phyloP scores from a whole-genome alignment of 2,888 invertebrate species.

The Neoaliturus tenellus region DNA sequence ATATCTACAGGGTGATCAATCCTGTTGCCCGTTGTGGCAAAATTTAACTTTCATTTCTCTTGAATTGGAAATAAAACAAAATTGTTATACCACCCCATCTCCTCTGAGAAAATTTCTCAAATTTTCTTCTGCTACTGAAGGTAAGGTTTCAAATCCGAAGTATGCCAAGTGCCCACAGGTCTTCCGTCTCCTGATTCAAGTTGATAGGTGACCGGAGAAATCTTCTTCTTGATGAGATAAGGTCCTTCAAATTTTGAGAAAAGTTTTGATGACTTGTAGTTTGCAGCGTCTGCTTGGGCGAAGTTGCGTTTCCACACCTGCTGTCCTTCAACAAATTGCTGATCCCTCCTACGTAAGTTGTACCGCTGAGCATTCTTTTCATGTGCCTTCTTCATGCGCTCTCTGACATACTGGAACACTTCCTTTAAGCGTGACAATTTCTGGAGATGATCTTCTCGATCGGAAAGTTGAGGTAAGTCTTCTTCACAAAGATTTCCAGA shows the following conservation, averaged over 20 bases:
- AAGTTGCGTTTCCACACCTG: conserved; percentile 35
- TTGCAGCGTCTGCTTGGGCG: conserved; percentile 55
- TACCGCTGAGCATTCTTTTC: too few relatives aligned
- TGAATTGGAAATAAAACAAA: too few relatives aligned
- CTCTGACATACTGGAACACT: background rate
- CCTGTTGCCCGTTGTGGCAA: too few relatives aligned
- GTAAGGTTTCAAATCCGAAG: conserved; percentile 55
- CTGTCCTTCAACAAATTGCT: background rate
- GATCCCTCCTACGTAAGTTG: conserved; percentile 55
- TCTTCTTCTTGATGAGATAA: conserved; percentile 43
- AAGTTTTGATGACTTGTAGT: conserved; percentile 59
- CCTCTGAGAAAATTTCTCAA: conserved; percentile 25
- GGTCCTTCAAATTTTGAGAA: conserved; percentile 61
- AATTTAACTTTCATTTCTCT: too few relatives aligned
- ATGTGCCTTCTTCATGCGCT: background rate
- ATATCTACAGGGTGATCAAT: too few relatives aligned
- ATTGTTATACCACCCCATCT: too few relatives aligned
- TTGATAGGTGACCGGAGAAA: conserved; percentile 61
- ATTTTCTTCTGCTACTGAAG: conserved; percentile 9
- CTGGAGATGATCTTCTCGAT: background rate
- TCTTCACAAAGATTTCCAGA: too few relatives aligned
- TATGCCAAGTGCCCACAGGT: conserved; percentile 58
- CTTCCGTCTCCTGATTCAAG: conserved; percentile 33
- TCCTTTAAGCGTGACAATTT: background rate
- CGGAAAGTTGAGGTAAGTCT: too few relatives aligned